Evolutionary conservation across 1,140 invertebrate genomes (phyloP).

Genomic region (Pollicipes pollicipes): DNA sequence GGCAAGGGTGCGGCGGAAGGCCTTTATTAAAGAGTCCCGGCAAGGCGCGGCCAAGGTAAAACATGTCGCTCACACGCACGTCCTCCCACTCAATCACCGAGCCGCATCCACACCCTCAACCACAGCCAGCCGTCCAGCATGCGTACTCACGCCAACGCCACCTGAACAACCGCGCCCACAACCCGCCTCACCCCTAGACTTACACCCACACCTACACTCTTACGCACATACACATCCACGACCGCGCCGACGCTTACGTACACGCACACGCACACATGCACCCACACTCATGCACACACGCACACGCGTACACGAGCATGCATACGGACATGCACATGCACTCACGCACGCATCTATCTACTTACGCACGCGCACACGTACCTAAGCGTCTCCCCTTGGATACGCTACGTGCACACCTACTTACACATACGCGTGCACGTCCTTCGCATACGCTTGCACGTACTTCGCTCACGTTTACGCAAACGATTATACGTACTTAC

Average conservation of each 20-base stretch:
- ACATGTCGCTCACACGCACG: too few species aligned
- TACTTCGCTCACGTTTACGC: too few species aligned
- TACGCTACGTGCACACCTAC: too few species aligned
- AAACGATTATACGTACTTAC: too few species aligned
- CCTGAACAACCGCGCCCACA: not conserved
- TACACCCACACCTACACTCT: constrained; percentile 6
- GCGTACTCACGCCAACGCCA: too few species aligned
- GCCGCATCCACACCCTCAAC: too few species aligned
- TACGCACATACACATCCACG: constrained; percentile 8
- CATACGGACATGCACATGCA: not conserved
- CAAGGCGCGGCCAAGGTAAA: constrained; percentile 42
- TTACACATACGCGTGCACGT: not conserved
- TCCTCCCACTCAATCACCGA: too few species aligned
- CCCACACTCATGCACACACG: constrained; percentile 2
- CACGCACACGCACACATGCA: constrained; percentile 6
- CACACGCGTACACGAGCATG: constrained; percentile 5
- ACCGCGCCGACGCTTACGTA: not conserved
- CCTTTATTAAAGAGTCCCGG: constrained; percentile 56
- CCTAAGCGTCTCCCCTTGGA: too few species aligned
- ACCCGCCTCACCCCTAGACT: not conserved
- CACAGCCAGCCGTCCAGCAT: too few species aligned
- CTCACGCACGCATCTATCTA: not conserved
- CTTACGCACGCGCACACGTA: not conserved
- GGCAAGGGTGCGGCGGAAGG: constrained; percentile 45
- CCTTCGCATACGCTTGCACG: too few species aligned